These are phyloP conservation scores for Elgaria multicarinata DNA, from an alignment of 2,113 vertebrate species.

Conservation along the genomic window DNA sequence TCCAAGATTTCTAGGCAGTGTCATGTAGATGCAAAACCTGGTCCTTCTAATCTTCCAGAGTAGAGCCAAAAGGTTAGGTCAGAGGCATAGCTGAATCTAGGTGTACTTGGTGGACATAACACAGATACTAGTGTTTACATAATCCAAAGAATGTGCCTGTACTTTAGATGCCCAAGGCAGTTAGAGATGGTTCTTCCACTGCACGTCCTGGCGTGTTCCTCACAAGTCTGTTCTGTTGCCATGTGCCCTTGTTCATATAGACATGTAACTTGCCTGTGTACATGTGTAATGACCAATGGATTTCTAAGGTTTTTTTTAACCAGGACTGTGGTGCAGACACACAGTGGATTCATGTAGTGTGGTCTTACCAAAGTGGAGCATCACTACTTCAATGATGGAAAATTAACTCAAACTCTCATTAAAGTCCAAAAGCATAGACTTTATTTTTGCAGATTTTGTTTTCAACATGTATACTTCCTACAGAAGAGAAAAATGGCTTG, in stretches of 20 bases:
- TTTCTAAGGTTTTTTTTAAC: too few relatives aligned
- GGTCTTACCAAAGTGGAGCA: too few relatives aligned
- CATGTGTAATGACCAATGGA: too few relatives aligned
- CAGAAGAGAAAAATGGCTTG: too few relatives aligned
- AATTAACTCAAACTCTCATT: too few relatives aligned
- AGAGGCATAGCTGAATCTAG: not conserved
- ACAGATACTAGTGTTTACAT: not conserved
- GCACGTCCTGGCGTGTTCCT: not conserved
- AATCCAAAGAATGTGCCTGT: not conserved
- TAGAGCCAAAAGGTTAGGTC: not conserved
- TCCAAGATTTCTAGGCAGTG: not conserved
- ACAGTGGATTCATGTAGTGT: too few relatives aligned
- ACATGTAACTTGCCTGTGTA: too few relatives aligned
- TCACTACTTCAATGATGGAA: too few relatives aligned
- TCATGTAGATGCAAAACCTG: not conserved
- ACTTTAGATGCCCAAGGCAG: not conserved
- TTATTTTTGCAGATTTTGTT: too few relatives aligned
- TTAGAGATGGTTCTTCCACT: not conserved
- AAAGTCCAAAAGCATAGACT: too few relatives aligned
- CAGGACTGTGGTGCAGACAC: too few relatives aligned
- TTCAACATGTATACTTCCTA: too few relatives aligned
- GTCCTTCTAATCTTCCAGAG: not conserved
- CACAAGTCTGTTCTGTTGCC: not conserved
- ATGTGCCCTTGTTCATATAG: not conserved
- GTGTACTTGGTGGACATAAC: not conserved